A percentile compares a stretch with the other conserved stretches of the same genome.
These are phyloP conservation scores for Cyclina sinensis DNA, from an alignment of 1,140 invertebrate genomes.

Conservation along the genomic window DNA sequence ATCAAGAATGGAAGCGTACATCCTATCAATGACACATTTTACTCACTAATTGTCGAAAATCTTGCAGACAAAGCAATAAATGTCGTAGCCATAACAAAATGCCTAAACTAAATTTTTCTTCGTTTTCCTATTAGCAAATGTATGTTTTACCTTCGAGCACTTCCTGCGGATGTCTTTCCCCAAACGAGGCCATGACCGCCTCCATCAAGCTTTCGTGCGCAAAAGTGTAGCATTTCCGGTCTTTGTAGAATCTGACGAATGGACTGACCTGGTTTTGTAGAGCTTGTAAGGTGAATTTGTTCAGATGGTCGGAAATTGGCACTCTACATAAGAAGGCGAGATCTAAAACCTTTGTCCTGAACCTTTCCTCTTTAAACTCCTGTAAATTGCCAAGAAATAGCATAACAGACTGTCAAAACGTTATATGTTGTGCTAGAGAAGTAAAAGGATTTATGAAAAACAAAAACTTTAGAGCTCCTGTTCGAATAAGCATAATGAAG, in stretches of 20 bases:
- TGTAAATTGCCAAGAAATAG: too few species aligned
- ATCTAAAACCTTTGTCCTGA: constrained; percentile 27
- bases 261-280: constrained; percentile 35
- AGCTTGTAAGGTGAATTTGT: constrained; percentile 32
- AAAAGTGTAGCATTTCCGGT: constrained; percentile 63
- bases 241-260: constrained; percentile 50
- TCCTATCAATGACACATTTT: constrained; percentile 15
- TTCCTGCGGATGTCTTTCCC: constrained; percentile 61
- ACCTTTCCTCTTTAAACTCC: constrained; percentile 32
- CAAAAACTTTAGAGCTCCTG: too few species aligned
- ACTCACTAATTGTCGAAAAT: too few species aligned
- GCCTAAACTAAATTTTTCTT: too few species aligned
- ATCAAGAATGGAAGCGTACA: constrained; percentile 56
- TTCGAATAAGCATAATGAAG: too few species aligned
- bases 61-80: too few species aligned
- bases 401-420: too few species aligned
- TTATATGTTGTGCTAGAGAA: too few species aligned
- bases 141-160: constrained; percentile 50
- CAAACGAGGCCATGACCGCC: constrained; percentile 62
- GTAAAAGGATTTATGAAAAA: too few species aligned
- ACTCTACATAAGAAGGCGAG: constrained; percentile 49
- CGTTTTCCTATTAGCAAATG: too few species aligned
- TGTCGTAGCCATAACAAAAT: too few species aligned
- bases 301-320: constrained; percentile 34
- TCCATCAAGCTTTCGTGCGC: constrained; percentile 64